Conservation (phyloP, 2,888 invertebrate genomes). For the Leptinotarsa rubiginosa region DNA sequence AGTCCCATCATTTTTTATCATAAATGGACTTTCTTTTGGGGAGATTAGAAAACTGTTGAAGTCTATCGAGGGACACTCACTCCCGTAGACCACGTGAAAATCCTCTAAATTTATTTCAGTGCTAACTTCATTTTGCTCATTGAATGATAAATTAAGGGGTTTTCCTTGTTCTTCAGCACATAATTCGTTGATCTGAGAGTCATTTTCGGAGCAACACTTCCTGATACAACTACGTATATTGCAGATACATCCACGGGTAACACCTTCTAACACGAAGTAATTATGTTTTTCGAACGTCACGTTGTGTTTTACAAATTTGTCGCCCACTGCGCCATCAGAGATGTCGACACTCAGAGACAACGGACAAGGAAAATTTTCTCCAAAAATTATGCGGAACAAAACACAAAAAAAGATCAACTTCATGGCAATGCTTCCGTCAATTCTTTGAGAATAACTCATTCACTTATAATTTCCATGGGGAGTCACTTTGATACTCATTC, state of each 20-base stretch:
- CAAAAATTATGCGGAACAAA: not conserved
- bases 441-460: too few relatives aligned
- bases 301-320: not conserved
- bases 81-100: conserved; percentile 1
- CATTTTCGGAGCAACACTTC: not conserved
- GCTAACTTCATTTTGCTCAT: not conserved
- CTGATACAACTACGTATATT: not conserved
- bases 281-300: not conserved
- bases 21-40: not conserved
- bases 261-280: not conserved
- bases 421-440: not conserved
- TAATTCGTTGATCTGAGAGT: not conserved
- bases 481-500: too few relatives aligned
- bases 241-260: not conserved
- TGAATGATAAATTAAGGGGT: not conserved
- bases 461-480: too few relatives aligned
- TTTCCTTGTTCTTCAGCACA: not conserved
- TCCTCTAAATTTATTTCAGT: not conserved
- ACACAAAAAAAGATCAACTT: not conserved
- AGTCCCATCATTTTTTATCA: too few relatives aligned
- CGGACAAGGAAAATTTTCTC: not conserved
- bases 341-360: not conserved
- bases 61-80: not conserved
- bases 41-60: not conserved
- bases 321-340: not conserved